Percentiles rank a stretch among this genome's conserved stretches.
These are phyloP conservation scores for Pachyuromys duprasi DNA, from an alignment of 2,797 vertebrate species.

Conservation along the genomic window DNA sequence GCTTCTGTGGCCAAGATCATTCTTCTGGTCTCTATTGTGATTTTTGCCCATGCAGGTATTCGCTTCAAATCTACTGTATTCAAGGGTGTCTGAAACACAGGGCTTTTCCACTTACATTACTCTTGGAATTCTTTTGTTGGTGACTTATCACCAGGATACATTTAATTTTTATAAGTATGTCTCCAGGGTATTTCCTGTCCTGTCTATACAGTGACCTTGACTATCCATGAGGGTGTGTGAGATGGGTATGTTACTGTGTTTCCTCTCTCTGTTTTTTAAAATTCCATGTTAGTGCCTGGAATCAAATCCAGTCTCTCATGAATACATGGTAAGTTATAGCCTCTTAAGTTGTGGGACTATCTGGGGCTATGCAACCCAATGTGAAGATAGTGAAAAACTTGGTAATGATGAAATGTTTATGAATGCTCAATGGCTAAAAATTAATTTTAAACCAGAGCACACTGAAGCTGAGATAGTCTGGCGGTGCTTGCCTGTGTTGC, in stretches of 20 bases:
- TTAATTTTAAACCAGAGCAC: background rate
- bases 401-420: background rate
- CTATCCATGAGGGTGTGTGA: background rate
- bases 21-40: background rate
- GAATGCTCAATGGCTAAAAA: background rate
- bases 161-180: background rate
- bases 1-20: background rate
- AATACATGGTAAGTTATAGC: background rate
- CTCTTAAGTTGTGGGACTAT: background rate
- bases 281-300: background rate
- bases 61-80: background rate
- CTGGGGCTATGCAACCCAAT: too few species aligned
- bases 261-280: background rate
- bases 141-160: background rate
- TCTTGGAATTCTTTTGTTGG: background rate
- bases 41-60: conserved; percentile 1
- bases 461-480: background rate
- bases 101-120: background rate
- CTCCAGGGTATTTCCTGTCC: background rate
- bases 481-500: too few species aligned
- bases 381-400: background rate
- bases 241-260: background rate
- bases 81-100: background rate
- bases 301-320: background rate
- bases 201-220: background rate